phyloP scores from a whole-genome alignment of 2,888 invertebrate species.

The Nesidiocoris tenuis region DNA sequence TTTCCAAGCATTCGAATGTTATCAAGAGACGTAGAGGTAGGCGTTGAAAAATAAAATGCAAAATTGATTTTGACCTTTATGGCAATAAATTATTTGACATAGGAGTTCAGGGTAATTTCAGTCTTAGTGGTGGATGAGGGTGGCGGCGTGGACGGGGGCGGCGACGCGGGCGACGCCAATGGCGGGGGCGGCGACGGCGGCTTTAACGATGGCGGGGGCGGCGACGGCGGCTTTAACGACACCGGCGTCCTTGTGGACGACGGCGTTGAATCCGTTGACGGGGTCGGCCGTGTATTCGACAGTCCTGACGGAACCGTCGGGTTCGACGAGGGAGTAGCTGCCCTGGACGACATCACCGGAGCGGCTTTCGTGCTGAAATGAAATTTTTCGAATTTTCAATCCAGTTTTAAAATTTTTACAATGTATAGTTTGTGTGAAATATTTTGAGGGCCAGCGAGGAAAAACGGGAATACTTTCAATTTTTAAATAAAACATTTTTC shows the following conservation, averaged over 20 bases:
- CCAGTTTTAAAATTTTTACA: too few relatives aligned
- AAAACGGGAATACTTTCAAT: too few relatives aligned
- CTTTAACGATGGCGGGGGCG: conserved; percentile 36
- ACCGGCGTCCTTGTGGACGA: conserved; percentile 28
- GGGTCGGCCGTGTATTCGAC: conserved; percentile 32
- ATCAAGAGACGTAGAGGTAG: too few relatives aligned
- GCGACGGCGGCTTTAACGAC: conserved; percentile 23
- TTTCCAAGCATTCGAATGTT: too few relatives aligned
- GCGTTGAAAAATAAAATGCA: not conserved
- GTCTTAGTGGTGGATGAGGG: conserved; percentile 46
- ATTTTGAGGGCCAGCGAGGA: too few relatives aligned
- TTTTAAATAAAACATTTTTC: too few relatives aligned
- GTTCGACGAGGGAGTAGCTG: conserved; percentile 24
- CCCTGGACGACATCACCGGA: conserved; percentile 24
- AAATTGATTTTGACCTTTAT: not conserved
- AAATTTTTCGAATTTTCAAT: too few relatives aligned
- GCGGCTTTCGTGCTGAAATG: not conserved
- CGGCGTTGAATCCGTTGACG: conserved; percentile 39
- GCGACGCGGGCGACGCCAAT: conserved; percentile 50
- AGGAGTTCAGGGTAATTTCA: conserved; percentile 1
- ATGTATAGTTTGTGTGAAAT: too few relatives aligned
- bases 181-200: conserved; percentile 42
- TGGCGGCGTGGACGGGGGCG: conserved; percentile 50
- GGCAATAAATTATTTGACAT: conserved; percentile 16
- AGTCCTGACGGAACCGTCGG: conserved; percentile 24